Percentiles rank a stretch among this genome's conserved stretches.
Conservation (phyloP, 2,797 vertebrate species). For the Pampus argenteus region DNA sequence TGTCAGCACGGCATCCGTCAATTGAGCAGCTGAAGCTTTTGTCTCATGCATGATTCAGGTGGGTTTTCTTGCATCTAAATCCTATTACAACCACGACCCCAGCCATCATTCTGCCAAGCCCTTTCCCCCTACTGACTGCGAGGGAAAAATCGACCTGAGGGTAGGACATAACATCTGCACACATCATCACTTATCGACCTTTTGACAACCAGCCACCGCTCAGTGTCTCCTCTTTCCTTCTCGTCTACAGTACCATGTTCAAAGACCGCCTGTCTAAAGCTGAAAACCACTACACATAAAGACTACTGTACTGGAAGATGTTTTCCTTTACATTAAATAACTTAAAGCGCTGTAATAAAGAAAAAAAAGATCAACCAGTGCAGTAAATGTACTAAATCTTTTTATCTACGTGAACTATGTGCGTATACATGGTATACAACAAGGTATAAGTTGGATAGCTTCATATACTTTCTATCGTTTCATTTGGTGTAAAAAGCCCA, state of each 20-base stretch:
- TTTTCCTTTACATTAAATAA: conserved; percentile 50
- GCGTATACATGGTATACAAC: conserved; percentile 45
- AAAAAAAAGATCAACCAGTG: conserved; percentile 52
- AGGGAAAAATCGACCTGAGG: conserved; percentile 48
- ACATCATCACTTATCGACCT: conserved; percentile 75
- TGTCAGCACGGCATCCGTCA: conserved; percentile 40
- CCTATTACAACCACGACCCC: conserved; percentile 30
- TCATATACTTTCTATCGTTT: conserved; percentile 61
- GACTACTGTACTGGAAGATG: conserved; percentile 22
- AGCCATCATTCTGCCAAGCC: conserved; percentile 10
- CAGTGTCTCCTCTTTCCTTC: conserved; percentile 27
- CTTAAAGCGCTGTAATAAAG: conserved; percentile 37
- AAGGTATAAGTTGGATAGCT: conserved; percentile 49
- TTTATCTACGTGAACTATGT: conserved; percentile 47
- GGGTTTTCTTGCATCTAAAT: conserved; percentile 34
- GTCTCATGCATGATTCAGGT: conserved; percentile 72
- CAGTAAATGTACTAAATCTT: conserved; percentile 46
- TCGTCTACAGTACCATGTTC: conserved; percentile 23
- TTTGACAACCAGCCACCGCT: conserved; percentile 16
- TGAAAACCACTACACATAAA: conserved; percentile 49
- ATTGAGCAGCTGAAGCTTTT: conserved; percentile 43
- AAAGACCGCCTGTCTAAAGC: conserved; percentile 42
- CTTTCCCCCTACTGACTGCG: conserved; percentile 42
- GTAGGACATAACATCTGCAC: conserved; percentile 67
- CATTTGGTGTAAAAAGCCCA: conserved; percentile 55